Base-by-base conservation (phyloP, 92 coral and sea anemone species). In the Meandrina meandrites region DNA sequence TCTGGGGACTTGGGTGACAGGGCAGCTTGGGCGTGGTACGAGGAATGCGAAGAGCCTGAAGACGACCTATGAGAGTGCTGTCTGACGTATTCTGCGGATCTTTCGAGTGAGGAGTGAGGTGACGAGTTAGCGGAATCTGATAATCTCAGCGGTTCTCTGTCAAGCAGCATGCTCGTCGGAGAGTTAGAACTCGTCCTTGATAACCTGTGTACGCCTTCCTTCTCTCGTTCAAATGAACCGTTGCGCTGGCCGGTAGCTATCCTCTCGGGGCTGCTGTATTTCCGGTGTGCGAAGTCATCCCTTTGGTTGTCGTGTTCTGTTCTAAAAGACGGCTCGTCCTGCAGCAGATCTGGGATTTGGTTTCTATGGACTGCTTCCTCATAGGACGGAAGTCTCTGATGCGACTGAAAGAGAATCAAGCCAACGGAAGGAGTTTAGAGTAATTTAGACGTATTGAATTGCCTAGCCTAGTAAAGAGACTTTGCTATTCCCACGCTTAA, bases 331-430 rank as follows among this genome's bases (percentile, higher is more conserved):
- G 88, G 92, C 30, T 92, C 89, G 27, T 89, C 94, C 24, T 93
- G 96, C 40, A 94, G 91, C 8, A 94, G 93, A 68, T 94, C 98
- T 8, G 98, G 98, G 75, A 94, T 86, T 76, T 90, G 92, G 54
- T 82, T 88, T 45, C 93, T 91, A 78, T 94, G 90, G 8, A 90
- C 75, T 27, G 98, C 93, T 66, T 94, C 98, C 35, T 91, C 96
- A 36, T 94, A 94, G 5, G 98, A 94, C 0, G 98, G 98, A 60
- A 94, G 91, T 15, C 96, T 87, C 70, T 85, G 88, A 30, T 76
- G 88, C 27, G 88, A 70, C 86, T 83, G 78, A 42, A 66, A 81
- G 2, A 45, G 57, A 67, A 66, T 37, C 36, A 67, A 64, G 9
- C 60, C 37, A 47, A 28, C 30, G 16, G 28, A 34, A 58, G 48